phyloP scores from a whole-genome alignment of 2,113 vertebrate species.

The Nothoprocta perdicaria region DNA sequence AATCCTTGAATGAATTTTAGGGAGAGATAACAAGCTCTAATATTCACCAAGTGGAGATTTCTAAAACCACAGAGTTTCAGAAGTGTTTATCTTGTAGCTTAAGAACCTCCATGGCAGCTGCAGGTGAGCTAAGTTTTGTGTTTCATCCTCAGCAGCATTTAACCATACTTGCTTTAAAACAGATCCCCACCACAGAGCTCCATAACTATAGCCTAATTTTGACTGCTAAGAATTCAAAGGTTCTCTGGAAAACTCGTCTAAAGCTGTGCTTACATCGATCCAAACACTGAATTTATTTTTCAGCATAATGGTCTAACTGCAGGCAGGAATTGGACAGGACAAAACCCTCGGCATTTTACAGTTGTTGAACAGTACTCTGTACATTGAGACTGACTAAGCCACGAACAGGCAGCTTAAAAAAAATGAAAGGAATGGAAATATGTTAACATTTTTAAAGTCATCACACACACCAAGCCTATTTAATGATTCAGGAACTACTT shows the following conservation, averaged over 20 bases:
- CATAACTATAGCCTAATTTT: background rate
- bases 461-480: background rate
- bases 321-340: background rate
- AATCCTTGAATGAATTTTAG: background rate
- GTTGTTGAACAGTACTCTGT: background rate
- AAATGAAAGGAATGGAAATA: background rate
- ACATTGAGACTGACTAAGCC: background rate
- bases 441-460: background rate
- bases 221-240: background rate
- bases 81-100: background rate
- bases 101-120: slow-evolving; percentile 8
- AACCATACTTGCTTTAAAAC: slow-evolving; percentile 32
- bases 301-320: background rate
- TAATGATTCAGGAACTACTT: background rate
- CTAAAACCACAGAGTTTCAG: slow-evolving; percentile 26
- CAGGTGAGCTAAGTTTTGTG: slow-evolving; percentile 13
- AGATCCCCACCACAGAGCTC: background rate
- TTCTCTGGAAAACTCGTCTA: background rate
- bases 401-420: background rate
- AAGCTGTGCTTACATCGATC: background rate
- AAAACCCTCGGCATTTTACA: background rate
- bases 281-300: background rate
- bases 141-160: background rate
- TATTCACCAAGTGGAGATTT: background rate
- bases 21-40: background rate